These are phyloP conservation scores for Astropecten irregularis DNA, from an alignment of 53 echinoderm and acorn worm species.

Conservation along the genomic window DNA sequence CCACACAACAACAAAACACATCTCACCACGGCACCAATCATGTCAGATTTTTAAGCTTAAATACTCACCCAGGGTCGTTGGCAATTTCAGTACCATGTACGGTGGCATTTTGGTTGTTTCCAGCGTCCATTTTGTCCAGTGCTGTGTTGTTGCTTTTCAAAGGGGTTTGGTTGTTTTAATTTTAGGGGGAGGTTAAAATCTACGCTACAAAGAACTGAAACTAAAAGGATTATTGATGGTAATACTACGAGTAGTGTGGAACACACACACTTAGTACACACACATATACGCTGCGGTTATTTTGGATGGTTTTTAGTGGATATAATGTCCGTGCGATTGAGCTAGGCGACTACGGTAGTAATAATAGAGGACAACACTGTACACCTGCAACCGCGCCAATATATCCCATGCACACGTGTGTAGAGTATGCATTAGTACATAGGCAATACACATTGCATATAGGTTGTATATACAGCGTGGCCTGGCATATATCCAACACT, in stretches of 20 bases:
- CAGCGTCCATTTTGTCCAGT: slow-evolving; percentile 68
- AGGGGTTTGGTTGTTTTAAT: neutral
- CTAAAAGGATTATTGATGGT: slow-evolving; percentile 18
- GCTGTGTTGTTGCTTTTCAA: no score
- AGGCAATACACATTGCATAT: neutral
- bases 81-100: slow-evolving; percentile 53
- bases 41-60: no score
- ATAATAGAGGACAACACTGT: neutral
- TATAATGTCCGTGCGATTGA: slow-evolving; percentile 29
- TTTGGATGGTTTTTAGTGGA: no score
- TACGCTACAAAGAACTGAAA: slow-evolving; percentile 66
- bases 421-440: neutral
- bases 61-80: slow-evolving; percentile 74
- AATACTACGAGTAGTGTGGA: slow-evolving; percentile 28
- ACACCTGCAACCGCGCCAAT: slow-evolving; percentile 58
- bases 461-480: neutral
- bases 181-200: slow-evolving; percentile 12
- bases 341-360: slow-evolving; percentile 33
- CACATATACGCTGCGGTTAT: slow-evolving; percentile 8
- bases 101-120: slow-evolving; percentile 57
- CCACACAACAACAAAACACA: neutral
- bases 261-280: slow-evolving; percentile 1
- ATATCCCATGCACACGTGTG: slow-evolving; percentile 31
- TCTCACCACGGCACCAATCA: neutral
- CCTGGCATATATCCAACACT: neutral